Evolutionary conservation across 2,888 invertebrate species (phyloP).

Genomic region (Drosophila fulvimacula): DNA sequence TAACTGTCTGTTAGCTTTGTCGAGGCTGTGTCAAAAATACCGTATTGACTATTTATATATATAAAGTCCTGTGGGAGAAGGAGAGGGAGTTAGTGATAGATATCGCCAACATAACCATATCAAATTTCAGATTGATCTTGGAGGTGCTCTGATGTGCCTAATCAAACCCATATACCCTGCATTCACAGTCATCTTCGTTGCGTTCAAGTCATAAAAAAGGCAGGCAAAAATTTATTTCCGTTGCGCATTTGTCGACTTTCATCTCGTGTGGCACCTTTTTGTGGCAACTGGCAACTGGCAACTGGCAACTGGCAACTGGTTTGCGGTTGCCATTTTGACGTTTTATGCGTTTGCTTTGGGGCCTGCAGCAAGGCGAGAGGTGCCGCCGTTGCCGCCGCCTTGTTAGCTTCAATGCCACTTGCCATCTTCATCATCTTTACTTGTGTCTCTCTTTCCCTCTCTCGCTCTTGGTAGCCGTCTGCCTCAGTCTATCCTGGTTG

Average conservation of each 20-base stretch:
- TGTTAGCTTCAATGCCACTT: conserved; percentile 60
- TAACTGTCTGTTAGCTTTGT: too few relatives aligned
- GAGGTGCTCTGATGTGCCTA: background rate
- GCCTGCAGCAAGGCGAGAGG: conserved; percentile 18
- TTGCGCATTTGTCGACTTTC: conserved; percentile 63
- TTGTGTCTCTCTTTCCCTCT: background rate
- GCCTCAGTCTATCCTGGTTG: background rate
- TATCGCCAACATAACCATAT: background rate
- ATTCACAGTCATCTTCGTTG: background rate
- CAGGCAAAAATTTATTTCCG: conserved; percentile 69
- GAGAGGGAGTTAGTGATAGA: background rate
- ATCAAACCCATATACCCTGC: background rate
- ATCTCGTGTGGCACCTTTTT: conserved; percentile 47
- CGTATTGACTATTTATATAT: background rate
- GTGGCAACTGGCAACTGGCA: conserved; percentile 49
- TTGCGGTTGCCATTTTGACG: conserved; percentile 75
- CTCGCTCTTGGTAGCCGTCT: too few relatives aligned
- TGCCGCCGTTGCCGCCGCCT: conserved; percentile 44
- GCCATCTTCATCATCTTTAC: conserved; percentile 45
- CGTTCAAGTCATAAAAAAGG: conserved; percentile 11
- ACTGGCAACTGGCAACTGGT: conserved; percentile 52
- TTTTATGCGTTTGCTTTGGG: conserved; percentile 64
- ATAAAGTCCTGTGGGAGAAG: background rate
- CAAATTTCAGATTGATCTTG: background rate
- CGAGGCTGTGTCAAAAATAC: background rate